phyloP scores from a whole-genome alignment of 2,797 vertebrate genomes.

The Amblyraja radiata region DNA sequence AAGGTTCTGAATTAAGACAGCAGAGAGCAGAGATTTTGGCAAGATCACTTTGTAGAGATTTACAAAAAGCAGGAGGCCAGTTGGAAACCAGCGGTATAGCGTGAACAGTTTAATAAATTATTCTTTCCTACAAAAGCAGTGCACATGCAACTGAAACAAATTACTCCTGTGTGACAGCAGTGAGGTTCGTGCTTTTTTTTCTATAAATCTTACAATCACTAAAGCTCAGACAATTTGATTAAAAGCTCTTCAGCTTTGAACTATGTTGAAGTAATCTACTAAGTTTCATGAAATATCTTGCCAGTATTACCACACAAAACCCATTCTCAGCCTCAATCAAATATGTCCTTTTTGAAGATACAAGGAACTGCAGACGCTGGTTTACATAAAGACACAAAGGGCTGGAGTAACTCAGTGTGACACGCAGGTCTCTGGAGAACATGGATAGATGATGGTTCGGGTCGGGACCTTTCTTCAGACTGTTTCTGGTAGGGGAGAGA shows the following conservation, averaged over 20 bases:
- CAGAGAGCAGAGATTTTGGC: too few relatives aligned
- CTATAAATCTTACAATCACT: constrained; percentile 31
- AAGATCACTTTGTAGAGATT: too few relatives aligned
- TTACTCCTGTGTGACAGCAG: not conserved
- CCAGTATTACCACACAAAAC: not conserved
- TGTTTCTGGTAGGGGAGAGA: too few relatives aligned
- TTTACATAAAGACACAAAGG: too few relatives aligned
- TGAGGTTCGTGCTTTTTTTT: not conserved
- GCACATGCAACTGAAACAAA: constrained; percentile 2
- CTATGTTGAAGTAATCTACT: not conserved
- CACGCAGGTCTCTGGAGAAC: too few relatives aligned
- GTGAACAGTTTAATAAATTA: too few relatives aligned
- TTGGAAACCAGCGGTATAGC: not conserved
- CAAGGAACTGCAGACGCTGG: too few relatives aligned
- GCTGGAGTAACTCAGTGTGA: too few relatives aligned
- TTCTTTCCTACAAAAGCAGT: not conserved
- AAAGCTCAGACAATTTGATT: not conserved
- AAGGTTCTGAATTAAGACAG: too few relatives aligned
- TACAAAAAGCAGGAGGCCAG: too few relatives aligned
- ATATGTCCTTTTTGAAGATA: not conserved
- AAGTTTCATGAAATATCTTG: not conserved
- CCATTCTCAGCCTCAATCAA: not conserved
- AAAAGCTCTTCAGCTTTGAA: not conserved
- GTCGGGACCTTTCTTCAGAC: too few relatives aligned
- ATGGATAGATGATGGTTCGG: too few relatives aligned